Percentiles rank a stretch among this genome's conserved stretches.
Evolutionary conservation across 2,888 invertebrate species (phyloP).

Genomic region (Conistra vaccinii): DNA sequence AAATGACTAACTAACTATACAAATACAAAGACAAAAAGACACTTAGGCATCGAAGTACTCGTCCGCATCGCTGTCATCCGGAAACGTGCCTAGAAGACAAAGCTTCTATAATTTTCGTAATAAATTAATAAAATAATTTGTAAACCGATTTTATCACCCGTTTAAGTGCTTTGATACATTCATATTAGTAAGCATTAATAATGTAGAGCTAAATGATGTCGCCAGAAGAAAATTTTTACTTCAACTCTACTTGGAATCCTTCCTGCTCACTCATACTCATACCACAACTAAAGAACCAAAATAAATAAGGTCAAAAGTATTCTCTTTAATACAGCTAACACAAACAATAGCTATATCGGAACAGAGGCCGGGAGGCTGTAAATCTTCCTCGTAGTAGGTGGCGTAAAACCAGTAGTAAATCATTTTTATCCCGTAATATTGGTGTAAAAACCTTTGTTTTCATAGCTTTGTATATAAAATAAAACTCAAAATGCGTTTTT

Average conservation of each 20-base stretch:
- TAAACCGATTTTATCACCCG: neutral
- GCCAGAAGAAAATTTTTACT: neutral
- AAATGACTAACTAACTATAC: too few species aligned
- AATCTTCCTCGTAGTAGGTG: conserved; percentile 39
- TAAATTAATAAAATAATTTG: neutral
- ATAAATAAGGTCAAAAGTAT: conserved; percentile 3
- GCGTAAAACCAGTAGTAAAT: conserved; percentile 43
- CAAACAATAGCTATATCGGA: conserved; percentile 43
- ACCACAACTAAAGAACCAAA: neutral
- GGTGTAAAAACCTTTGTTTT: conserved; percentile 23
- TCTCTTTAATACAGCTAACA: conserved; percentile 13
- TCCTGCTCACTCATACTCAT: too few species aligned
- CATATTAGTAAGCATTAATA: neutral
- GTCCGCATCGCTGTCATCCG: too few species aligned
- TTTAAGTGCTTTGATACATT: neutral
- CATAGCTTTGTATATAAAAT: conserved; percentile 18
- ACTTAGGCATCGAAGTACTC: too few species aligned
- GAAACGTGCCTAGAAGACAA: too few species aligned
- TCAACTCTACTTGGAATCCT: neutral
- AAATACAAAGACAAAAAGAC: too few species aligned
- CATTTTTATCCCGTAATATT: conserved; percentile 52
- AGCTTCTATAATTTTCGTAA: neutral
- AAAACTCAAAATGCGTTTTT: conserved; percentile 1
- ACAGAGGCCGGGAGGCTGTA: conserved; percentile 34
- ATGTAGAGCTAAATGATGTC: neutral